Base-by-base conservation (phyloP, 2,113 vertebrate genomes). In the Epinephelus moara region DNA sequence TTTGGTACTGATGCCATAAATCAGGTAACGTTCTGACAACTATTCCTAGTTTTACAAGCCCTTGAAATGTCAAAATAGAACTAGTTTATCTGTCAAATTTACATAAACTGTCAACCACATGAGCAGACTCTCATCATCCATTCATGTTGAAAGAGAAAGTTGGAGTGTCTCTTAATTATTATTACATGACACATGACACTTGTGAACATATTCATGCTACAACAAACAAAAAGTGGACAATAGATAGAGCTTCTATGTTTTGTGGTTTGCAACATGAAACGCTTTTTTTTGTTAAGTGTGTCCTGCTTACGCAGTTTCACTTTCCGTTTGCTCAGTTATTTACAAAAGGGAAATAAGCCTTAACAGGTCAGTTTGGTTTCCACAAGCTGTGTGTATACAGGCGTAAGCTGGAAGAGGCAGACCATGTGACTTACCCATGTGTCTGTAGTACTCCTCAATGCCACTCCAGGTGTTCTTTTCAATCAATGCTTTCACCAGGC, bases 401-500 rank as follows among this genome's bases (percentile, higher is more conserved):
- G 30, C 0, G 12, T 21, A 64, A 8, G 23, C 30, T 27, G 67
- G 13, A 5, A 11, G 18, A 27, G n/a, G 45, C 14, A 2, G 15
- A 47, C 1, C 70, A 33, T 59, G 53, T 69, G 77, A 81, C 94
- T 55, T 94, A 98, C 97, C 97, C 95, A 98, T 93, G 88, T 97
- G 96, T 76, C 95, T 95, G 93, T 97, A 98, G 62, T 97, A 96
- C 30, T 98, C 97, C 27, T 97, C 97, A 2, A 98, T 96, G 50
- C 97, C 97, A 0, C 95, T 97, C 97, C 97, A 97, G 0, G 97
- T 96, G 88, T 98, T 98, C 92, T 97, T 97, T 85, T 98, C 97
- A 0, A 98, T 98, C 67, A 98, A 91, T 0, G 96, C 93, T 89
- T 97, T 97, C 78, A 98, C 97, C 11, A 98, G 93, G 80, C 96